These are phyloP conservation scores for Chelmon rostratus DNA, from an alignment of 2,797 vertebrate species.

Conservation along the genomic window DNA sequence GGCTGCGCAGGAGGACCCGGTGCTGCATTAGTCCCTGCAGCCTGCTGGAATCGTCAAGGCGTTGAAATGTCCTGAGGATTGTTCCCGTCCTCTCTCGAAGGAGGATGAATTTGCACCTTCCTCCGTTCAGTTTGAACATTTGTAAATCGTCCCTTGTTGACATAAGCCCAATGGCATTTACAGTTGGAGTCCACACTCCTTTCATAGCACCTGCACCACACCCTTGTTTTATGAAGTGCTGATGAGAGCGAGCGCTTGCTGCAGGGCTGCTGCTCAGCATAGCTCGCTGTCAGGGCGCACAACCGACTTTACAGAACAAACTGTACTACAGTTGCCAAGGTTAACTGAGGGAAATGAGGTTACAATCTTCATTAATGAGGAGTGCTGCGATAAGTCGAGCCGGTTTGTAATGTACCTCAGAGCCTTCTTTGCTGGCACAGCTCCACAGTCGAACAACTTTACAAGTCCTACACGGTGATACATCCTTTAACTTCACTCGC, in stretches of 20 bases:
- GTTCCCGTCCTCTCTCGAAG: not conserved
- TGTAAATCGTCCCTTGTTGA: not conserved
- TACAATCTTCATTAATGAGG: constrained; percentile 62
- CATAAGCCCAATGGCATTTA: not conserved
- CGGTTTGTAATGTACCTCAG: constrained; percentile 63
- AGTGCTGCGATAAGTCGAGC: constrained; percentile 69
- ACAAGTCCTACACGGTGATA: not conserved
- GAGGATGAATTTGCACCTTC: not conserved
- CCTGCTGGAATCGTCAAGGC: constrained; percentile 43
- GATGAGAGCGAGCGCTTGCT: constrained; percentile 48
- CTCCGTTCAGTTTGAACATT: constrained; percentile 11
- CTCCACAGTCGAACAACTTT: constrained; percentile 8
- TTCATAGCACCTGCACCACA: constrained; percentile 39
- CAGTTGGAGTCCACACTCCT: not conserved
- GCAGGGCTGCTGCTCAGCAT: constrained; percentile 41
- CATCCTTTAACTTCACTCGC: not conserved
- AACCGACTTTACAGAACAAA: constrained; percentile 44
- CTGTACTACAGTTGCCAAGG: constrained; percentile 62
- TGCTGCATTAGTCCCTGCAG: constrained; percentile 27
- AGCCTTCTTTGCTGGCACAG: constrained; percentile 18
- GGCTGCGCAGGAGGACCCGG: constrained; percentile 11
- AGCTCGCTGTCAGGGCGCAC: constrained; percentile 30
- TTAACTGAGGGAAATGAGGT: constrained; percentile 74
- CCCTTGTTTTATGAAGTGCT: constrained; percentile 59
- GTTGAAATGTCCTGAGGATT: constrained; percentile 3